Evolutionary conservation across 2,888 invertebrate genomes (phyloP), one percentile per base, ranked within the genome.

Genomic region (Caenorhabditis plicata): DNA sequence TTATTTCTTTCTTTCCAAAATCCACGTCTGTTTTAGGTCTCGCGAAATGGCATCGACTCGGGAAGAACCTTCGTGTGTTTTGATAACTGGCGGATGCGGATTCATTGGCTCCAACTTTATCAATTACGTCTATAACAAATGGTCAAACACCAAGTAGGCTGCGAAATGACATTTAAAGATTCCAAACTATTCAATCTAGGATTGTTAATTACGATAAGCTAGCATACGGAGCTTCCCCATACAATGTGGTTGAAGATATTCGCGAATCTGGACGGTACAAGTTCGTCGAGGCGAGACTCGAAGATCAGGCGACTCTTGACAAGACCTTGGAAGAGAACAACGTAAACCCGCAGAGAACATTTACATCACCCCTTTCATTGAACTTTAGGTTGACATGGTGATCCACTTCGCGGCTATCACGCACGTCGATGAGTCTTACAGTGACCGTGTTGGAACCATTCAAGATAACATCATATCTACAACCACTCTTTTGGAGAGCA

Each of bases 361-460:
- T n/a, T 17, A 36, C 7, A 17, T 26, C 8, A 19, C 5, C n/a
- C 4, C 25, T 45, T 22, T 31, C 11, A n/a, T n/a, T n/a, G 43
- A 4, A 17, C 46, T 67, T 45, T 39, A 73, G 67, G 61, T 75
- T 23, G 75, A 77, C 39, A 71, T 69, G 57, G 68, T 80, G 5
- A 76, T 80, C 35, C 78, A 80, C 54, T 80, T 80, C 29, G 80
- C 80, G 22, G 80, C 80, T 22, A 79, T 79, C 49, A 80, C 80
- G 8, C 80, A 80, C 47, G 80, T 80, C 20, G 80, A 80, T 56
- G 80, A 80, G 39, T 79, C 77, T n/a, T 80, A 80, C 65, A 65
- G 63, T 19, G 73, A 80, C 49, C 63, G 79, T 20, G 71, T 80
- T 20, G 80, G 79, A 22, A 78, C 80, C 17, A 77, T 80, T 26